Evolutionary conservation across 2,888 invertebrate genomes (phyloP), one percentile per base, ranked within the genome.

Genomic region (Hylaea fasciaria): DNA sequence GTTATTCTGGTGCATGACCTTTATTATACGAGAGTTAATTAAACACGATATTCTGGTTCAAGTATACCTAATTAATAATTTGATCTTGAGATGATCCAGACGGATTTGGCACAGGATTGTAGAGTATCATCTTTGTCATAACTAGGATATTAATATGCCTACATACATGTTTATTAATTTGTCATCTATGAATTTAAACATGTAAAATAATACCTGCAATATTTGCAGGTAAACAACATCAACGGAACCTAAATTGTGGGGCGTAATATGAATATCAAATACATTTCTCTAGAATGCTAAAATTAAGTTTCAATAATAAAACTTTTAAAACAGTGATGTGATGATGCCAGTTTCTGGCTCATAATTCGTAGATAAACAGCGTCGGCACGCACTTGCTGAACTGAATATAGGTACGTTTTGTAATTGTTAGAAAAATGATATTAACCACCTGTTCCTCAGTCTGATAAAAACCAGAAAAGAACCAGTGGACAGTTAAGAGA

Each of bases 381-480:
- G 39, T 43, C 28, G 48, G 40, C 17, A 49, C 52, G 22, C 29
- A 35, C 37, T 14, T 0, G 28, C 44, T 17, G 32, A 5, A 16
- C 43, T 40, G n/a, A 49, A 11, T 39, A 46, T 52, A 49, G 13
- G 50, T 57, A 49, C 16, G 50, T 57, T 51, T 49, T 17, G 10
- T 46, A 40, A 56, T 41, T 50, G 57, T 43, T 41, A 44, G 37
- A 51, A 61, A 65, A 59, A 61, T 43, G 12, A 68, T 53, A 54
- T 50, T 54, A 54, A 43, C 40, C 53, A 50, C 46, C 49, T 44
- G 45, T 62, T 53, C n/a, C 40, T 55, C 41, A 57, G 48, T 55
- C 48, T 68, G 64, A 72, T 68, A 69, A 71, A 71, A 74, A 71
- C 64, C 68, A 63, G 63, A 70, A 64, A 70, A 70, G 2, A n/a